Percentiles rank a stretch among this genome's conserved stretches.
Conservation (phyloP, 2,888 invertebrate species). For the Cynaeus angustus region DNA sequence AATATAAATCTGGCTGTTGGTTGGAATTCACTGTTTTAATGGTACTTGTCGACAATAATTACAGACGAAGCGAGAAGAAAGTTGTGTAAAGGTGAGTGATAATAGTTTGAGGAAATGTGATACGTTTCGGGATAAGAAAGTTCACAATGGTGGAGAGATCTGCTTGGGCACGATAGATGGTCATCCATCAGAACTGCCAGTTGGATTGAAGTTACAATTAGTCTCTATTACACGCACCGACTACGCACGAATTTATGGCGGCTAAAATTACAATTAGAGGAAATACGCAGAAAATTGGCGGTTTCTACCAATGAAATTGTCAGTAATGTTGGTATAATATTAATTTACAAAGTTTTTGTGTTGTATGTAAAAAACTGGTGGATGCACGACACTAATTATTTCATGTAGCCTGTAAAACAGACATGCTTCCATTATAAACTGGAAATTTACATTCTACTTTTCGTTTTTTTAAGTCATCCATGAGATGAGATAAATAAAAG, state of each 20-base stretch:
- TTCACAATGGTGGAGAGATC: conserved; percentile 16
- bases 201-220: conserved; percentile 58
- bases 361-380: too few species aligned
- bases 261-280: too few species aligned
- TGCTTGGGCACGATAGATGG: conserved; percentile 52
- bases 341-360: too few species aligned
- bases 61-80: conserved; percentile 29
- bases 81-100: conserved; percentile 33
- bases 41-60: conserved; percentile 27
- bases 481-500: too few species aligned
- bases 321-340: too few species aligned
- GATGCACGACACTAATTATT: too few species aligned
- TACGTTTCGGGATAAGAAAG: conserved; percentile 36
- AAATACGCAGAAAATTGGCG: too few species aligned
- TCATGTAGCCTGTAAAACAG: too few species aligned
- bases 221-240: conserved; percentile 59
- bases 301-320: too few species aligned
- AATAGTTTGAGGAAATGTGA: conserved; percentile 43
- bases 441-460: too few species aligned
- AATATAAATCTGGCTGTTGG: conserved; percentile 2
- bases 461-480: too few species aligned
- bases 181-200: conserved; percentile 60
- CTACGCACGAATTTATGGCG: conserved; percentile 33
- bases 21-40: conserved; percentile 7
- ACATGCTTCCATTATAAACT: too few species aligned